These are phyloP conservation scores for Scaptomyza graminum DNA, from an alignment of 1,140 invertebrate species.

Conservation along the genomic window DNA sequence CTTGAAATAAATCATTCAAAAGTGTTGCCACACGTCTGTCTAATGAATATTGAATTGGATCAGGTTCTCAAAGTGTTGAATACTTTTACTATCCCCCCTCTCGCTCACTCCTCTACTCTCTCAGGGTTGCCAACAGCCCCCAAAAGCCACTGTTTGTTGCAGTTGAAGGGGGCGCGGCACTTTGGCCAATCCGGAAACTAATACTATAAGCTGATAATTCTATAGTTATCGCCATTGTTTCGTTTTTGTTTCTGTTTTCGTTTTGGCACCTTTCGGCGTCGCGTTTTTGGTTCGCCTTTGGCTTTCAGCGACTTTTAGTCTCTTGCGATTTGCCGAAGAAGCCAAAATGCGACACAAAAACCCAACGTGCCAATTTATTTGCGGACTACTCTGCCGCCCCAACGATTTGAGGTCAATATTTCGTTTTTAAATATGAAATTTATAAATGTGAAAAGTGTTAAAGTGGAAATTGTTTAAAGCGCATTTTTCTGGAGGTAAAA, in stretches of 20 bases:
- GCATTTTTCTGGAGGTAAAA: no score
- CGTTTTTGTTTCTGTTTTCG: background rate
- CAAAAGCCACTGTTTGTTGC: background rate
- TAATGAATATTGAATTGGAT: slow-evolving; percentile 64
- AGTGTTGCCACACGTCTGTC: background rate
- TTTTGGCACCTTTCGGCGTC: background rate
- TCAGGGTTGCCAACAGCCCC: background rate
- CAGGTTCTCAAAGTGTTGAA: slow-evolving; percentile 34
- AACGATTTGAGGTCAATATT: slow-evolving; percentile 53
- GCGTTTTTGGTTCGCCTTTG: slow-evolving; percentile 3
- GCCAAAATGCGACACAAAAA: slow-evolving; percentile 61
- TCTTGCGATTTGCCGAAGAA: slow-evolving; percentile 32
- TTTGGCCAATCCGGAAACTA: slow-evolving; percentile 35
- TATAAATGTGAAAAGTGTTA: slow-evolving; percentile 1
- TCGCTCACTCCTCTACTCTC: background rate
- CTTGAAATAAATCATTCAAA: slow-evolving; percentile 14
- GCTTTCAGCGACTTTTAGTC: slow-evolving; percentile 55
- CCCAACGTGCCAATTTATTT: slow-evolving; percentile 69
- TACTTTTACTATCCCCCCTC: background rate
- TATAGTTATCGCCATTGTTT: slow-evolving; percentile 50
- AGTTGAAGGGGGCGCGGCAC: no score
- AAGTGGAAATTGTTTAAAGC: background rate
- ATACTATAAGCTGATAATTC: slow-evolving; percentile 48
- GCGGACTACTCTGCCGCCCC: slow-evolving; percentile 61
- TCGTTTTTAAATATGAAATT: background rate